Conservation (phyloP, 2,113 vertebrate species). For the Saccopteryx leptura region DNA sequence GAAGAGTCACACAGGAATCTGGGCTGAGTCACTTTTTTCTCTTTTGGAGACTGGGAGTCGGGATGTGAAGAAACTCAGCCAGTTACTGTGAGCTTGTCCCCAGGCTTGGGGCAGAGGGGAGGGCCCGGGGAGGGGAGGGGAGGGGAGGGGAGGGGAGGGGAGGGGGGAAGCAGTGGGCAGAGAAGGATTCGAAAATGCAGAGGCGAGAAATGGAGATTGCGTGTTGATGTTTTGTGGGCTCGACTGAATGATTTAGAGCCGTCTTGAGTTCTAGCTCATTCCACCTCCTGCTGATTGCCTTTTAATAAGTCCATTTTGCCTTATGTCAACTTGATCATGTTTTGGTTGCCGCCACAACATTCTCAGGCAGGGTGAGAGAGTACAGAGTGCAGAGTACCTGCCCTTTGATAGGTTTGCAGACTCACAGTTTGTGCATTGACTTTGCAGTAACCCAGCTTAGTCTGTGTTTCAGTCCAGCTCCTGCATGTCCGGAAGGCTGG, state of each 20-base stretch:
- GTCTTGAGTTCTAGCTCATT: neutral
- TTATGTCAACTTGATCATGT: neutral
- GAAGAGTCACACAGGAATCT: neutral
- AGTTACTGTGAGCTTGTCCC: neutral
- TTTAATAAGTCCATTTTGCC: neutral
- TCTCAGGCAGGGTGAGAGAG: neutral
- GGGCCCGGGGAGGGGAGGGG: neutral
- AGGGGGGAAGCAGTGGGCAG: too few relatives aligned
- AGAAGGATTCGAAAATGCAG: neutral
- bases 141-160: too few relatives aligned
- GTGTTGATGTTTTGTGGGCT: neutral
- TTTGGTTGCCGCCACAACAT: neutral
- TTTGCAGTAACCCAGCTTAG: neutral
- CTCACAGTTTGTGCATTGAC: neutral
- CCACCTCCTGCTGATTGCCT: neutral
- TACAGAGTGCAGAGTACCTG: too few relatives aligned
- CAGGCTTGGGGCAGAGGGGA: neutral
- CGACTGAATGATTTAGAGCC: neutral
- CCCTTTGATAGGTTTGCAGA: neutral
- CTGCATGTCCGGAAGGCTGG: neutral
- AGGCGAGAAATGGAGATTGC: neutral
- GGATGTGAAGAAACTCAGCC: neutral
- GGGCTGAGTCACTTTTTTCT: neutral
- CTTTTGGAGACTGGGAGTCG: neutral
- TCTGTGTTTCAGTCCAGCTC: neutral